Percentiles rank a stretch among this genome's conserved stretches.
Conservation (phyloP, 1,140 invertebrate genomes). For the Diabrotica undecimpunctata region DNA sequence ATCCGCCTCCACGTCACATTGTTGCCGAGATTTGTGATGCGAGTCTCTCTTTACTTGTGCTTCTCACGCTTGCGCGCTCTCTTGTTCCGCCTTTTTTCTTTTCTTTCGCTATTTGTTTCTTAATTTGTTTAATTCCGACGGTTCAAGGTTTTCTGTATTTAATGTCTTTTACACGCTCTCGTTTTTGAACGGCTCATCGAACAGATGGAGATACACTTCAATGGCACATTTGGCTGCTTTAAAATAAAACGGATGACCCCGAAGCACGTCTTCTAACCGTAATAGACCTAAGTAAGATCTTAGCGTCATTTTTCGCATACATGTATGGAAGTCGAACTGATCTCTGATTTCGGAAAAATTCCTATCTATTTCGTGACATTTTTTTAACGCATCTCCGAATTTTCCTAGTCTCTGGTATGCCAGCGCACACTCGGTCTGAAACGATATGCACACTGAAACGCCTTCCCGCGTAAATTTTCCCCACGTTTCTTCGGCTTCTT, state of each 20-base stretch:
- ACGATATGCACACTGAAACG: constrained; percentile 99
- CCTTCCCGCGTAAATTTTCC: constrained; percentile 95
- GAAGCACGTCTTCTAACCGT: constrained; percentile 87
- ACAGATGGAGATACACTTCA: constrained; percentile 84
- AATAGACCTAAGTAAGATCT: constrained; percentile 93
- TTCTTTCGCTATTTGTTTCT: constrained; percentile 94
- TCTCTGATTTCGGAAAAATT: constrained; percentile 99
- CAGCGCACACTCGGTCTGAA: constrained; percentile 93
- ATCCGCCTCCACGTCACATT: constrained; percentile 80
- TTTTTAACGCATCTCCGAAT: constrained; percentile 94
- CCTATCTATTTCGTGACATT: constrained; percentile 97
- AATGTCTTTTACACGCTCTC: constrained; percentile 73
- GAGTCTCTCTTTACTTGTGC: constrained; percentile 85
- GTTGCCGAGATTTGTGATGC: constrained; percentile 81
- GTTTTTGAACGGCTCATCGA: constrained; percentile 82
- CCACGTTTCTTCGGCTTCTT: constrained; percentile 94
- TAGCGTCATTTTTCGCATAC: constrained; percentile 98
- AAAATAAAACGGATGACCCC: constrained; percentile 90
- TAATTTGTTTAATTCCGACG: constrained; percentile 91
- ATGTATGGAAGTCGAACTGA: constrained; percentile 99
- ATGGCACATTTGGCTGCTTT: constrained; percentile 91
- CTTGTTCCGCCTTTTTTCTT: constrained; percentile 85
- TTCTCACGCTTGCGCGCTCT: constrained; percentile 74
- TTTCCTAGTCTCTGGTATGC: constrained; percentile 87
- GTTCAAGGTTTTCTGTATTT: constrained; percentile 90